Percentiles rank a stretch among this genome's conserved stretches.
These are phyloP conservation scores for Melanotaenia parkinsoni DNA, from an alignment of 2,797 vertebrate species.

Conservation along the genomic window DNA sequence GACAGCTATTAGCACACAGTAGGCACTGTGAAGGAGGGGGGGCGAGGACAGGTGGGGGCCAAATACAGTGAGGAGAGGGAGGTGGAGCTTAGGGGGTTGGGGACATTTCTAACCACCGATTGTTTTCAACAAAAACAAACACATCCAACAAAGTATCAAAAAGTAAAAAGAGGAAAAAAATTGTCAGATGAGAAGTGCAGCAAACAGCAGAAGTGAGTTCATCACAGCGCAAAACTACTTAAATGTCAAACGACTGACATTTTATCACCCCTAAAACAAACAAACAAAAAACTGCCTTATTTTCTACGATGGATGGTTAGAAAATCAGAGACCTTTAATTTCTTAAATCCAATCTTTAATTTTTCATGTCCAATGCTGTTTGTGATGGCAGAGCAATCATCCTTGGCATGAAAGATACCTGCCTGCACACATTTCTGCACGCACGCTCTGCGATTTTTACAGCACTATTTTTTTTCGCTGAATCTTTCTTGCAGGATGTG, in stretches of 20 bases:
- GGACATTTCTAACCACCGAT: slow-evolving; percentile 64
- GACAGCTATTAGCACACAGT: slow-evolving; percentile 98
- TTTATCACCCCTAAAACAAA: too few relatives aligned
- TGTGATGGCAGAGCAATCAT: neutral
- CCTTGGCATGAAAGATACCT: neutral
- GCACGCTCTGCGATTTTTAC: neutral
- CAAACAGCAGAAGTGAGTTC: slow-evolving; percentile 5
- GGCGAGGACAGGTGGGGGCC: slow-evolving; percentile 65
- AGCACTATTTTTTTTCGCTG: neutral
- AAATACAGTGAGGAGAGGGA: slow-evolving; percentile 63
- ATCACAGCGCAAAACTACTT: slow-evolving; percentile 1
- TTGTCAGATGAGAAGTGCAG: neutral
- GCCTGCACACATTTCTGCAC: neutral
- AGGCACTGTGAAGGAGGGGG: slow-evolving; percentile 79
- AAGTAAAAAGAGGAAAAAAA: slow-evolving; percentile 19
- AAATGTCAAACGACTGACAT: neutral
- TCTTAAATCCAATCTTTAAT: neutral
- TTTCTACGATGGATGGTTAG: too few relatives aligned
- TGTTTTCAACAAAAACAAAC: slow-evolving; percentile 44
- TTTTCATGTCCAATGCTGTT: neutral
- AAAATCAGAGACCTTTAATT: neutral
- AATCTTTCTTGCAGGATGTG: neutral
- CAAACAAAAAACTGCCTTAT: too few relatives aligned
- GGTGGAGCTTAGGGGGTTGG: slow-evolving; percentile 59
- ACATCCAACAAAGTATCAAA: slow-evolving; percentile 40